Evolutionary conservation across 2,888 invertebrate genomes (phyloP).

Genomic region (Marronus borbonicus): DNA sequence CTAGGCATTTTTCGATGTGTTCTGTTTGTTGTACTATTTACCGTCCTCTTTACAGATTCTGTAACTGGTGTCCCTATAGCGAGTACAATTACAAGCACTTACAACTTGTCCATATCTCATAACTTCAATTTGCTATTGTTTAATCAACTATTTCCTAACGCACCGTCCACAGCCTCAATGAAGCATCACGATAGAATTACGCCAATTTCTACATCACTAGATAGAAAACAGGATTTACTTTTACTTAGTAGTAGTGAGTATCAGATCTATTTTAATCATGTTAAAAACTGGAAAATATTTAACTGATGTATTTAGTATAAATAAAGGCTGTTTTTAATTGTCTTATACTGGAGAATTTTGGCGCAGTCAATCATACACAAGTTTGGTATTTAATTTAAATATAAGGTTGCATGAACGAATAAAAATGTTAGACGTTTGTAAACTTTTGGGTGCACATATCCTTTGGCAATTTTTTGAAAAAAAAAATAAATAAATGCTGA

Average conservation of each 20-base stretch:
- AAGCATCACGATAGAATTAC: slow-evolving; percentile 57
- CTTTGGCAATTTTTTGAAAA: no score
- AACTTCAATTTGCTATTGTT: slow-evolving; percentile 86
- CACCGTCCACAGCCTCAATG: slow-evolving; percentile 56
- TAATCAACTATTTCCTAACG: slow-evolving; percentile 81
- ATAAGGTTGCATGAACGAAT: no score
- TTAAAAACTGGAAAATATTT: no score
- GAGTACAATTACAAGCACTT: slow-evolving; percentile 75
- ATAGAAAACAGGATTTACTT: slow-evolving; percentile 62
- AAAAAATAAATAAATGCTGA: no score
- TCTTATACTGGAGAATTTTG: no score
- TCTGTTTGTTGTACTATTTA: slow-evolving; percentile 44
- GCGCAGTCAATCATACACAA: background rate
- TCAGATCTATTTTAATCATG: background rate
- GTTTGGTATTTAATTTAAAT: no score
- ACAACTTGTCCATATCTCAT: slow-evolving; percentile 76
- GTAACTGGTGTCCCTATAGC: slow-evolving; percentile 83
- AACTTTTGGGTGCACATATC: no score
- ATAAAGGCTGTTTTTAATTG: no score
- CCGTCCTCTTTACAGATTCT: slow-evolving; percentile 73
- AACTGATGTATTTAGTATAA: no score
- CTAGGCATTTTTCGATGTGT: background rate
- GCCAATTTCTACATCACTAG: slow-evolving; percentile 59
- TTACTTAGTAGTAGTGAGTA: slow-evolving; percentile 58
- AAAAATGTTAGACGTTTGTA: no score